phyloP scores from a whole-genome alignment of 2,797 vertebrate species.

The Danio aesculapii region DNA sequence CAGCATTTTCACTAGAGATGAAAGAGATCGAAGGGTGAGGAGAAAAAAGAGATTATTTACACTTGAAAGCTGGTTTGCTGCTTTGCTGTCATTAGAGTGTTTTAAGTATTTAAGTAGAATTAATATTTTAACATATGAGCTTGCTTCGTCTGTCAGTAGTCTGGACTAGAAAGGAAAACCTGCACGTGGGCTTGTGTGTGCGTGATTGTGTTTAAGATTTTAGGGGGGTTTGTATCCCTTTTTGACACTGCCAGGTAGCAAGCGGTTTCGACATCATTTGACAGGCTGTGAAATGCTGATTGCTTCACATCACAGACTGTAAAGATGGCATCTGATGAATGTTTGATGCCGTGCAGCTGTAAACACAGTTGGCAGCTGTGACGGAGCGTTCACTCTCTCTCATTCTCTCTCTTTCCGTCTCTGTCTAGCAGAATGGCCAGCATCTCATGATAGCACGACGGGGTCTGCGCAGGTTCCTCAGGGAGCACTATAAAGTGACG shows the following conservation, averaged over 20 bases:
- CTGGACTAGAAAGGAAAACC: conserved; percentile 70
- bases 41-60: conserved; percentile 75
- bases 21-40: conserved; percentile 50
- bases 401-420: conserved; percentile 51
- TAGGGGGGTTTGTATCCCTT: conserved; percentile 70
- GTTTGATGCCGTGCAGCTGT: conserved; percentile 84
- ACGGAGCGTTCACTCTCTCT: conserved; percentile 55
- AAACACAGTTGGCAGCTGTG: conserved; percentile 84
- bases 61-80: conserved; percentile 80
- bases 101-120: conserved; percentile 85
- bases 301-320: conserved; percentile 84
- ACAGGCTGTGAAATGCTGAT: conserved; percentile 87
- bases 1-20: conserved; percentile 63
- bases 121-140: conserved; percentile 81
- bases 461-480: conserved; percentile 73
- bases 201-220: conserved; percentile 49
- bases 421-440: conserved; percentile 69
- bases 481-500: conserved; percentile 67
- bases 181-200: conserved; percentile 61
- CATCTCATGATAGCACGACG: conserved; percentile 73
- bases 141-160: conserved; percentile 76
- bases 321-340: conserved; percentile 86
- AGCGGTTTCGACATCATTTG: conserved; percentile 80
- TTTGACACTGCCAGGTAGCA: conserved; percentile 82
- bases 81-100: conserved; percentile 78